Evolutionary conservation across 2,797 vertebrate genomes (phyloP).

Genomic region (Pangasius macronema): DNA sequence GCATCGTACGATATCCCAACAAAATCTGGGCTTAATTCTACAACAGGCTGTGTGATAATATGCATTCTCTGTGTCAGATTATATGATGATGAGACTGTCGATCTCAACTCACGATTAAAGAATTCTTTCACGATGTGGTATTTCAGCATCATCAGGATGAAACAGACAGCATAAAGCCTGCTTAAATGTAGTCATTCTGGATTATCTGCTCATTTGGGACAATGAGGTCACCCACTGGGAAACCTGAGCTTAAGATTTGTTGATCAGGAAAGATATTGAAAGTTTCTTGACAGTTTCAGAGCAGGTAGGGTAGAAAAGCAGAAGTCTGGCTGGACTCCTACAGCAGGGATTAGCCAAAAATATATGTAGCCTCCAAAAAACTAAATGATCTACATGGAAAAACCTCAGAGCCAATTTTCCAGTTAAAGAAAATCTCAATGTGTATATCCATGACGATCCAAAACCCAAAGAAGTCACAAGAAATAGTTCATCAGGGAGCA

Average conservation of each 20-base stretch:
- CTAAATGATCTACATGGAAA: slow-evolving; percentile 18
- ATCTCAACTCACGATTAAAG: background rate
- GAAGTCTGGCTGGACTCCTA: background rate
- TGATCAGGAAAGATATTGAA: background rate
- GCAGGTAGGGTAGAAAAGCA: background rate
- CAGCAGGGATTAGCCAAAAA: background rate
- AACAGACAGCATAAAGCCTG: background rate
- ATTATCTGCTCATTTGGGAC: background rate
- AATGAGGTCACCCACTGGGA: background rate
- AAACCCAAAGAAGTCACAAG: background rate
- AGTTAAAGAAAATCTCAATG: background rate
- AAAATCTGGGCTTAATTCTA: background rate
- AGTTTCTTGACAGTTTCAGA: background rate
- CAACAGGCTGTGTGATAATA: background rate
- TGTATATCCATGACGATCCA: background rate
- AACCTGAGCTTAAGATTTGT: background rate
- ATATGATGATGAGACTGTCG: background rate
- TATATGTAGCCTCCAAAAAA: background rate
- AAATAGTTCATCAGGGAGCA: background rate
- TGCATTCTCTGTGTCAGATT: background rate
- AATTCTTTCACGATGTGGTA: background rate
- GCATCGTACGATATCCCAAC: background rate
- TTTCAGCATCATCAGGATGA: background rate
- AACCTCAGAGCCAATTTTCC: slow-evolving; percentile 18
- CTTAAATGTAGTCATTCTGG: background rate